A percentile compares a stretch with the other conserved stretches of the same genome.
phyloP scores from a whole-genome alignment of 1,140 invertebrate species.

The Drosophila mauritiana region DNA sequence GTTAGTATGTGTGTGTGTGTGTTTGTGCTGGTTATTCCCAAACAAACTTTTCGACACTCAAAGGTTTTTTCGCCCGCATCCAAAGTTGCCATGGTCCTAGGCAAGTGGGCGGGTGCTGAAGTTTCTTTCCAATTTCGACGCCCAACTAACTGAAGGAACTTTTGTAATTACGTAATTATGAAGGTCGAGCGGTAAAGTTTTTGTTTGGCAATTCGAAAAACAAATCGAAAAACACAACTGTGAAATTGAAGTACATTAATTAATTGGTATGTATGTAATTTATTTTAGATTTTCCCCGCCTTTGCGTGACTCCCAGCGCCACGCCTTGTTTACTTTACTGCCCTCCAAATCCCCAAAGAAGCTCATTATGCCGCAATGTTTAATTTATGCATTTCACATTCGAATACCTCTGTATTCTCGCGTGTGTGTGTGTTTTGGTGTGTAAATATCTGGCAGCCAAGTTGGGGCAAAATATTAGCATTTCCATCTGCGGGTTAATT shows the following conservation, averaged over 20 bases:
- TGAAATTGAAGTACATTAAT: constrained; percentile 77
- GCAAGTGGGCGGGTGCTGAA: constrained; percentile 40
- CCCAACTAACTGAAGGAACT: constrained; percentile 55
- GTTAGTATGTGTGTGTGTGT: neutral
- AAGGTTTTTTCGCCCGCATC: constrained; percentile 57
- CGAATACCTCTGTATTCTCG: constrained; percentile 24
- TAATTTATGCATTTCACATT: constrained; percentile 66
- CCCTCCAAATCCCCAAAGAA: constrained; percentile 29
- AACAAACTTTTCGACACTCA: constrained; percentile 61
- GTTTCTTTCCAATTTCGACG: constrained; percentile 55
- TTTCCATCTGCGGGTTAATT: constrained; percentile 59
- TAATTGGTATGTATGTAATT: constrained; percentile 79
- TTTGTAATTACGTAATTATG: constrained; percentile 81
- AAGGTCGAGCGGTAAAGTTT: constrained; percentile 70
- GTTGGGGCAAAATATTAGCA: constrained; percentile 37
- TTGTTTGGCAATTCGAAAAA: constrained; percentile 28
- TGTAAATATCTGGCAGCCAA: constrained; percentile 24
- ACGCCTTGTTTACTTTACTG: constrained; percentile 24
- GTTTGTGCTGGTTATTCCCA: neutral
- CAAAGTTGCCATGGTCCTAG: constrained; percentile 58
- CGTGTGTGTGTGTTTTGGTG: neutral
- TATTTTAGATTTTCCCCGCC: constrained; percentile 33
- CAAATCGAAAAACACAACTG: constrained; percentile 49
- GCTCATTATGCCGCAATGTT: constrained; percentile 35
- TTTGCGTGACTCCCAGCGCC: constrained; percentile 20